phyloP scores from a whole-genome alignment of 2,797 vertebrate species.

The Tenualosa ilisha region DNA sequence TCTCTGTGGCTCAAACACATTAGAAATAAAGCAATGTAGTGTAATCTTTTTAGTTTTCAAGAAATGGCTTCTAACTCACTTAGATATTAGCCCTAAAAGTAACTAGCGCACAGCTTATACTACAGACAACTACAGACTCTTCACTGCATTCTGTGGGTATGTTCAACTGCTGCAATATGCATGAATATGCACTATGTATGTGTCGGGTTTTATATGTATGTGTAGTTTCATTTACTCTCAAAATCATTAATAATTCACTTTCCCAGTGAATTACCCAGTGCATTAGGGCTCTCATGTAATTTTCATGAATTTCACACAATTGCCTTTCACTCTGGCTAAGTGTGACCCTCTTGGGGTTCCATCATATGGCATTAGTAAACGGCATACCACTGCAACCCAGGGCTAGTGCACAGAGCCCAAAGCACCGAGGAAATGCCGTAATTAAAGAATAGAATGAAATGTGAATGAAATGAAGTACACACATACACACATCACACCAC shows the following conservation, averaged over 20 bases:
- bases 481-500: constrained; percentile 3
- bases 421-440: background rate
- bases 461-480: background rate
- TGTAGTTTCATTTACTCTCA: background rate
- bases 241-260: constrained; percentile 8
- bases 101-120: background rate
- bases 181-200: background rate
- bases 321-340: background rate
- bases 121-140: background rate
- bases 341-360: background rate
- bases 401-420: background rate
- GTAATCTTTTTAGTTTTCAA: too few species aligned
- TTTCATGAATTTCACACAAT: constrained; percentile 16
- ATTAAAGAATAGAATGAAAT: constrained; percentile 2
- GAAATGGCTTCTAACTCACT: too few species aligned
- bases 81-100: background rate
- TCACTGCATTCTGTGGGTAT: background rate
- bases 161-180: background rate
- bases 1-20: too few species aligned
- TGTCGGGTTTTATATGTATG: background rate
- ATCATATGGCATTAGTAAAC: background rate
- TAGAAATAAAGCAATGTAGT: too few species aligned
- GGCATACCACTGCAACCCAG: background rate
- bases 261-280: constrained; percentile 5
- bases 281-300: background rate